Evolutionary conservation across 2,113 vertebrate species (phyloP).

Genomic region (Leiothrix lutea): DNA sequence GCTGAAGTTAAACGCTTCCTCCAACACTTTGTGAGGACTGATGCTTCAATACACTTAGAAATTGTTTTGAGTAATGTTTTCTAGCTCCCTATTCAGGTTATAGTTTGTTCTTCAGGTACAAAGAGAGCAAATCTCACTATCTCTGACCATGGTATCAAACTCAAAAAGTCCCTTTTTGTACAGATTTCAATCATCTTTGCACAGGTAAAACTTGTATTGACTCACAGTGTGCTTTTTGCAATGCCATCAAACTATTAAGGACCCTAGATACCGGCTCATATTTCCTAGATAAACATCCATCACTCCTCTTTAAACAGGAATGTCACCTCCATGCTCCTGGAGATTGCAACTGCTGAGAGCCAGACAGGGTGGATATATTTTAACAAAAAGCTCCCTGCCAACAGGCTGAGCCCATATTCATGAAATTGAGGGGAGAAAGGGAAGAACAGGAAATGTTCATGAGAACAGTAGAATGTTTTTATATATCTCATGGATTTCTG

Average conservation of each 20-base stretch:
- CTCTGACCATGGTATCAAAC: background rate
- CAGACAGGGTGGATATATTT: background rate
- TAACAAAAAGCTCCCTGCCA: background rate
- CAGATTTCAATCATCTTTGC: background rate
- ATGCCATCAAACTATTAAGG: background rate
- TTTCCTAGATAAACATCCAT: background rate
- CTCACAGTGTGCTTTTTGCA: background rate
- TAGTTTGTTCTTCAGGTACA: background rate
- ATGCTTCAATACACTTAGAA: background rate
- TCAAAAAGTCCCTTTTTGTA: background rate
- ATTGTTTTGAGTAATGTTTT: background rate
- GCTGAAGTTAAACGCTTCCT: background rate
- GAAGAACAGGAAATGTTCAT: background rate
- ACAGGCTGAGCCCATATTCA: background rate
- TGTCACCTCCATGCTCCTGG: background rate
- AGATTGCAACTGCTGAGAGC: background rate
- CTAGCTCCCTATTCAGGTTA: background rate
- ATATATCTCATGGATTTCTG: constrained; percentile 4
- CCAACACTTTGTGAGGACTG: background rate
- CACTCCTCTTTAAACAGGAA: background rate
- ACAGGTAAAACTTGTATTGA: background rate
- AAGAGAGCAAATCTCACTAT: background rate
- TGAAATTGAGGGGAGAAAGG: background rate
- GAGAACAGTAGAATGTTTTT: background rate
- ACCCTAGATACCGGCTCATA: background rate